Evolutionary conservation across 2,797 vertebrate genomes (phyloP).

Genomic region (Zalophus californianus): DNA sequence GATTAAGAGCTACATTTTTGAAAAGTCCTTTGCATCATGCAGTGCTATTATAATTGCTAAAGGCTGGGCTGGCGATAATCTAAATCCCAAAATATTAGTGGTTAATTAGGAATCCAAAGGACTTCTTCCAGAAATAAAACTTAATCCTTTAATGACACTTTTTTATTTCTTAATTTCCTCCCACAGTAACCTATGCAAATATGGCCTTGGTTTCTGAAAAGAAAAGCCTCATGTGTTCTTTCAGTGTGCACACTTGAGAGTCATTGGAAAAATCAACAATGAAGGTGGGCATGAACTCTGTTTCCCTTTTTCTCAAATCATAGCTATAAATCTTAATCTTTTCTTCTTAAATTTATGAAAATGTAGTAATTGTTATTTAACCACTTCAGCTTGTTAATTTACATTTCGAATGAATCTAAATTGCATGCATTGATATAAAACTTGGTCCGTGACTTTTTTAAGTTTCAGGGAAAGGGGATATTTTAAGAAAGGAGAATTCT

Average conservation of each 20-base stretch:
- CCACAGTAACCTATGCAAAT: slow-evolving; percentile 71
- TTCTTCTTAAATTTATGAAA: slow-evolving; percentile 20
- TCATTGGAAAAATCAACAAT: neutral
- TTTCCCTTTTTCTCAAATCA: neutral
- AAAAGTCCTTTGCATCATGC: slow-evolving; percentile 38
- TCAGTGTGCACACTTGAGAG: neutral
- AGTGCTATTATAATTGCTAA: slow-evolving; percentile 11
- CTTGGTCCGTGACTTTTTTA: neutral
- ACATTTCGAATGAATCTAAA: neutral
- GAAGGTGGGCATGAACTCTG: neutral
- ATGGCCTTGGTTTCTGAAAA: slow-evolving; percentile 49
- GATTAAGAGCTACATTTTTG: neutral
- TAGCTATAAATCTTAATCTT: slow-evolving; percentile 21
- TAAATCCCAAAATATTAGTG: slow-evolving; percentile 73
- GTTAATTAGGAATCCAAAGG: slow-evolving; percentile 73
- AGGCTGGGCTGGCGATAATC: slow-evolving; percentile 56
- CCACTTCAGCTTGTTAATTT: neutral
- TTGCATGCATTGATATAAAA: neutral
- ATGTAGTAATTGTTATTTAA: slow-evolving; percentile 20
- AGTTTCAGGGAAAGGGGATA: neutral
- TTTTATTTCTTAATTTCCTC: slow-evolving; percentile 75
- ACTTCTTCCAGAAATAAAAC: slow-evolving; percentile 74
- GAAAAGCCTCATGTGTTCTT: neutral
- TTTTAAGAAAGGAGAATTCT: neutral
- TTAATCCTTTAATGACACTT: slow-evolving; percentile 77